Conservation (phyloP, 2,113 vertebrate genomes). For the Oncorhynchus gorbuscha region DNA sequence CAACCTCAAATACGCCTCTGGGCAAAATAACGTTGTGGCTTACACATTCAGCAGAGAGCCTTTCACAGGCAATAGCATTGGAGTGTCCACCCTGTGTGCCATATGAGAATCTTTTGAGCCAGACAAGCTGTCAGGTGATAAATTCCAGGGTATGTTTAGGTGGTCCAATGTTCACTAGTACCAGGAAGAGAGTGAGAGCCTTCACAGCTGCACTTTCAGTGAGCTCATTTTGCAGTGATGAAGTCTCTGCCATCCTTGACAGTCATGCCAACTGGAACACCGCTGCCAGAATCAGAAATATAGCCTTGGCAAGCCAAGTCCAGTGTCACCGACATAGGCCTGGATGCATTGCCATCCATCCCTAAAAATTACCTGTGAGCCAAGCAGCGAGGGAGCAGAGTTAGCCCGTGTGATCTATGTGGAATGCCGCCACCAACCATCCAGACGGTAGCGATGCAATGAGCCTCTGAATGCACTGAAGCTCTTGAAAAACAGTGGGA, state of each 20-base stretch:
- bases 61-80: too few relatives aligned
- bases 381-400: neutral
- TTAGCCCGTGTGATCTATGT: slow-evolving; percentile 7
- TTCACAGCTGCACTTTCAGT: too few relatives aligned
- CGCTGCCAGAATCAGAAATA: too few relatives aligned
- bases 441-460: neutral
- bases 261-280: neutral
- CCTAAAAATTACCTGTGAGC: neutral
- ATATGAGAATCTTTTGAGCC: neutral
- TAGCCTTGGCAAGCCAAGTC: neutral
- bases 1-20: too few relatives aligned
- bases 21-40: too few relatives aligned
- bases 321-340: neutral
- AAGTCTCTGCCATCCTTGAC: neutral
- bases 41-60: too few relatives aligned
- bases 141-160: too few relatives aligned
- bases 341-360: neutral
- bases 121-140: too few relatives aligned
- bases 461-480: neutral
- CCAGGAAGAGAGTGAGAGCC: too few relatives aligned
- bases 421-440: neutral
- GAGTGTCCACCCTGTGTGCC: neutral
- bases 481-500: slow-evolving; percentile 11
- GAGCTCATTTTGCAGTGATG: neutral
- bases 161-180: too few relatives aligned